Conservation (phyloP, 2,888 invertebrate genomes). For the Mythimna ferrago region DNA sequence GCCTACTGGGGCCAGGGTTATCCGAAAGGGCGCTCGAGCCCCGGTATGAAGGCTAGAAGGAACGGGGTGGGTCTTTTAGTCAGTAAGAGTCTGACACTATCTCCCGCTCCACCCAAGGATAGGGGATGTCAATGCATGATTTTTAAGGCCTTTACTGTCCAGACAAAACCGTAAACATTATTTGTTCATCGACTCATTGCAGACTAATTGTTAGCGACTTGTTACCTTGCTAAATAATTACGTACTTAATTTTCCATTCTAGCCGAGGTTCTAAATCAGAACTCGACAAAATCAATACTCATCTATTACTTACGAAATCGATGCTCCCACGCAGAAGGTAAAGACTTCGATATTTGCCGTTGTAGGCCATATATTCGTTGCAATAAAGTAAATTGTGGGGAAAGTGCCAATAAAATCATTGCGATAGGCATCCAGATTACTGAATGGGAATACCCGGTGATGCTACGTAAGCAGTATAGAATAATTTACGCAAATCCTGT, state of each 20-base stretch:
- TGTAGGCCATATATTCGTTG: background rate
- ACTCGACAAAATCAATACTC: slow-evolving; percentile 16
- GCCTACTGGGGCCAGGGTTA: no score
- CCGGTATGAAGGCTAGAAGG: no score
- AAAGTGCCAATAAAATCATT: slow-evolving; percentile 37
- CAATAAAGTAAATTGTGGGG: slow-evolving; percentile 21
- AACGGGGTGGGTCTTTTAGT: no score
- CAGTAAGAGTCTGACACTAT: no score
- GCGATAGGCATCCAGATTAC: slow-evolving; percentile 13
- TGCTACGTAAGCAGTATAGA: slow-evolving; percentile 1
- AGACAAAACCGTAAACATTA: background rate
- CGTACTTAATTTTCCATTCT: background rate
- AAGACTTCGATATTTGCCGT: background rate
- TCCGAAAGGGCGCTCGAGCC: no score
- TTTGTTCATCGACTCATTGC: background rate
- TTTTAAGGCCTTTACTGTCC: slow-evolving; percentile 1
- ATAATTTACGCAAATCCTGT: background rate
- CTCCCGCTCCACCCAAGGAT: no score
- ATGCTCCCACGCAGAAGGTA: slow-evolving; percentile 2
- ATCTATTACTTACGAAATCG: slow-evolving; percentile 14
- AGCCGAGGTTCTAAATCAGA: slow-evolving; percentile 15
- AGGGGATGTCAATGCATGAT: no score
- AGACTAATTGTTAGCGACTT: background rate
- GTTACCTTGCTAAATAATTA: slow-evolving; percentile 2
- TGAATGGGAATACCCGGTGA: slow-evolving; percentile 21